phyloP scores from a whole-genome alignment of 2,888 invertebrate genomes.

The Adineta ricciae region DNA sequence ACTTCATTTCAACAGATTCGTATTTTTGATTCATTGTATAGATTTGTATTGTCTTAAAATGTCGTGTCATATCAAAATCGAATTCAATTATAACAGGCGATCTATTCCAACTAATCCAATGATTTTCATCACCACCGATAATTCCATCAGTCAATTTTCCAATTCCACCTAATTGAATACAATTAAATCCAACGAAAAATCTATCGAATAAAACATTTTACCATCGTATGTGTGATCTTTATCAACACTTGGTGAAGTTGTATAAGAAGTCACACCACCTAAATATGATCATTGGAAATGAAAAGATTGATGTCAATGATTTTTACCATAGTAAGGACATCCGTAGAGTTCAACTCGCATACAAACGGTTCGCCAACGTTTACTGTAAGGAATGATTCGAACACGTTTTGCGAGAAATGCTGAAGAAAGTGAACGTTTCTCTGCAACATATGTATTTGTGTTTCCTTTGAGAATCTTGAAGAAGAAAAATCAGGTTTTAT shows the following conservation, averaged over 20 bases:
- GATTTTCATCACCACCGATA: not conserved
- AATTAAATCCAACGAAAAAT: no score
- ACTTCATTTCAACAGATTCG: not conserved
- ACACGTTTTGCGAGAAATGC: conserved; percentile 75
- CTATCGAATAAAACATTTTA: not conserved
- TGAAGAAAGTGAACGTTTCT: conserved; percentile 63
- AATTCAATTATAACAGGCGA: not conserved
- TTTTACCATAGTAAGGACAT: conserved; percentile 69
- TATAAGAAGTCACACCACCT: not conserved
- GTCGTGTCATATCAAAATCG: not conserved
- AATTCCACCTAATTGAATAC: not conserved
- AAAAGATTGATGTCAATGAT: not conserved
- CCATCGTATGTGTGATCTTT: not conserved
- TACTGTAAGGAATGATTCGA: conserved; percentile 73
- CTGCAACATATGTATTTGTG: conserved; percentile 72
- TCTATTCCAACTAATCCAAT: not conserved
- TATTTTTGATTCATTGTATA: not conserved
- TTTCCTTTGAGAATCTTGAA: conserved; percentile 71
- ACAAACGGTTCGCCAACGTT: conserved; percentile 65
- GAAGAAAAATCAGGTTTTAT: conserved; percentile 38
- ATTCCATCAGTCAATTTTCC: not conserved
- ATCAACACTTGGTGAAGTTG: not conserved
- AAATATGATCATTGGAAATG: not conserved
- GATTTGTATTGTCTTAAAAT: not conserved
- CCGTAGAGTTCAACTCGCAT: conserved; percentile 82